Conservation (phyloP, 1,140 invertebrate genomes). For the Bilobella aurantiaca region DNA sequence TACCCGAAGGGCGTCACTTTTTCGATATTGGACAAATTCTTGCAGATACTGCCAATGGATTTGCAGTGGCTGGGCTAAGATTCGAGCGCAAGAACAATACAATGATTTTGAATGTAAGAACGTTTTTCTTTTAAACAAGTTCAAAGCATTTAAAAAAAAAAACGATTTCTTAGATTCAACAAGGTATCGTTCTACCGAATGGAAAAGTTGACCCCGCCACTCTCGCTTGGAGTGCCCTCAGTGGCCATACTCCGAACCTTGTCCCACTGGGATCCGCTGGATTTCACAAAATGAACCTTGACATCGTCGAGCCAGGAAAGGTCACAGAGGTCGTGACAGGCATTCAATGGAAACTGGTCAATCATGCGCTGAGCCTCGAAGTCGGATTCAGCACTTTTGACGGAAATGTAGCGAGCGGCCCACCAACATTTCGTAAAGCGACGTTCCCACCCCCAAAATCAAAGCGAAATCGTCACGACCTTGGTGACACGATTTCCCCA, state of each 20-base stretch:
- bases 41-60: neutral
- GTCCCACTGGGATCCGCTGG: neutral
- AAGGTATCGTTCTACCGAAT: constrained; percentile 12
- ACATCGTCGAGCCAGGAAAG: constrained; percentile 6
- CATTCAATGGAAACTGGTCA: neutral
- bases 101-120: constrained; percentile 11
- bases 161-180: constrained; percentile 10
- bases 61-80: constrained; percentile 12
- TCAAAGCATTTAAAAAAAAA: neutral
- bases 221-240: neutral
- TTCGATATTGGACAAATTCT: neutral
- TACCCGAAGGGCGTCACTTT: constrained; percentile 11
- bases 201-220: constrained; percentile 15
- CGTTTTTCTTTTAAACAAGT: neutral
- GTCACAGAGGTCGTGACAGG: neutral
- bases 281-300: constrained; percentile 12
- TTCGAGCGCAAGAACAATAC: constrained; percentile 12
- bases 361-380: neutral
- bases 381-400: neutral
- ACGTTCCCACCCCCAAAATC: neutral
- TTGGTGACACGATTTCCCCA: neutral
- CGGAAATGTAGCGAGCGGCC: neutral
- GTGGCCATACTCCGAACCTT: neutral
- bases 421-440: neutral
- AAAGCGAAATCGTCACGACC: neutral